phyloP scores from a whole-genome alignment of 2,797 vertebrate genomes.

The Muscicapa striata region DNA sequence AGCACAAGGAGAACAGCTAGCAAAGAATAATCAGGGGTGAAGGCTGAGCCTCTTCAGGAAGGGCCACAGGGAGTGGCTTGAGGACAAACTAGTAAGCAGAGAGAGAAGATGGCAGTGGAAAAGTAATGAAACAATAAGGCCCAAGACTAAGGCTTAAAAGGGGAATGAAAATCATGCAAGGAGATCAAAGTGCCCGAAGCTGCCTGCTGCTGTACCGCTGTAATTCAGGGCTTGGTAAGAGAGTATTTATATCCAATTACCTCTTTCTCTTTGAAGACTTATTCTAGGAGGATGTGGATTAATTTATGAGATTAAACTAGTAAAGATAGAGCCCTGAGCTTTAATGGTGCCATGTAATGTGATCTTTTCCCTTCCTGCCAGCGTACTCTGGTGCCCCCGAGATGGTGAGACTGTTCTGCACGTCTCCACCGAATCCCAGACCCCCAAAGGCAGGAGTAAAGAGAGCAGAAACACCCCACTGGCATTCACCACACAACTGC shows the following conservation, averaged over 20 bases:
- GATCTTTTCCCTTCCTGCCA: slow-evolving; percentile 33
- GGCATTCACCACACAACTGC: background rate
- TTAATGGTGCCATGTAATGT: slow-evolving; percentile 46
- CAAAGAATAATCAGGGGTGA: background rate
- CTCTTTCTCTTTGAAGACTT: slow-evolving; percentile 53
- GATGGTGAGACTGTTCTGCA: background rate
- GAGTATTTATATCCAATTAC: slow-evolving; percentile 49
- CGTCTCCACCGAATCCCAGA: background rate
- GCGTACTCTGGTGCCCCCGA: background rate
- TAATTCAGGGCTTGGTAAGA: background rate
- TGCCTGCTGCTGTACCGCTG: background rate
- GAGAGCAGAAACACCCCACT: background rate
- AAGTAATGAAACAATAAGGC: background rate
- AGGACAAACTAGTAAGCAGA: background rate
- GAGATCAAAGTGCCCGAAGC: slow-evolving; percentile 34
- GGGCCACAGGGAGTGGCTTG: background rate
- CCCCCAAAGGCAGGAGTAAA: background rate
- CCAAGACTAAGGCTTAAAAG: background rate
- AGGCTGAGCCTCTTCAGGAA: background rate
- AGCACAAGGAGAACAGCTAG: background rate
- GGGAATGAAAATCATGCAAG: background rate
- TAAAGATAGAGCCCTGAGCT: slow-evolving; percentile 30
- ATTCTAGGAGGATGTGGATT: slow-evolving; percentile 47
- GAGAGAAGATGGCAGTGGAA: background rate
- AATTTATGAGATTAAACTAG: slow-evolving; percentile 68